Percentiles rank a stretch among this genome's conserved stretches.
Conservation (phyloP, 2,888 invertebrate genomes). For the Lamellibrachia satsuma region DNA sequence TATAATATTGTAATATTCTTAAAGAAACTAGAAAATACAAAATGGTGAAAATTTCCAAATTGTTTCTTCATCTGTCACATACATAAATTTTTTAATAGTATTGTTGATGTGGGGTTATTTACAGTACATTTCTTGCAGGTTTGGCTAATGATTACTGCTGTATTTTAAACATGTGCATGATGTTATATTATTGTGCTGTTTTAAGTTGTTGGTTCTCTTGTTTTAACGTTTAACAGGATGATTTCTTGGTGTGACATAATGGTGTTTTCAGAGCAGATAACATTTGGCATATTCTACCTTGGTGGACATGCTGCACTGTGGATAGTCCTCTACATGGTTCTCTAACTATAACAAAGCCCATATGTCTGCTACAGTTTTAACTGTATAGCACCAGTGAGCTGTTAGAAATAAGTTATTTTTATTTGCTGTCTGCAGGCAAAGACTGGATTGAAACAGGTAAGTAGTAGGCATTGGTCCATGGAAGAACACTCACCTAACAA, state of each 20-base stretch:
- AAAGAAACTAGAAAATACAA: not conserved
- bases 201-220: not conserved
- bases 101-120: not conserved
- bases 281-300: not conserved
- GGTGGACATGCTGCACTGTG: not conserved
- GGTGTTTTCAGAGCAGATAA: not conserved
- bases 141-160: not conserved
- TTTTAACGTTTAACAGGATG: not conserved
- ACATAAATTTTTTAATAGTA: not conserved
- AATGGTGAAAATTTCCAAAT: not conserved
- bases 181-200: slow-evolving; percentile 3
- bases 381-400: not conserved
- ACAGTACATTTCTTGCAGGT: not conserved
- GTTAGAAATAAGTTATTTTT: slow-evolving; percentile 17
- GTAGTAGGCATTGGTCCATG: not conserved
- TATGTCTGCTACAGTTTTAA: not conserved
- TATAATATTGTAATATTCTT: not conserved
- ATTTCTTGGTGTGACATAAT: not conserved
- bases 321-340: not conserved
- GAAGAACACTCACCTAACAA: not conserved
- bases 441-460: slow-evolving; percentile 17
- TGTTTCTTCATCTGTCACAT: not conserved
- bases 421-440: slow-evolving; percentile 12
- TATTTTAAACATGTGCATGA: not conserved
- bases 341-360: not conserved